Base-by-base conservation (phyloP, 2,797 vertebrate genomes). In the Gymnothorax reevesii region DNA sequence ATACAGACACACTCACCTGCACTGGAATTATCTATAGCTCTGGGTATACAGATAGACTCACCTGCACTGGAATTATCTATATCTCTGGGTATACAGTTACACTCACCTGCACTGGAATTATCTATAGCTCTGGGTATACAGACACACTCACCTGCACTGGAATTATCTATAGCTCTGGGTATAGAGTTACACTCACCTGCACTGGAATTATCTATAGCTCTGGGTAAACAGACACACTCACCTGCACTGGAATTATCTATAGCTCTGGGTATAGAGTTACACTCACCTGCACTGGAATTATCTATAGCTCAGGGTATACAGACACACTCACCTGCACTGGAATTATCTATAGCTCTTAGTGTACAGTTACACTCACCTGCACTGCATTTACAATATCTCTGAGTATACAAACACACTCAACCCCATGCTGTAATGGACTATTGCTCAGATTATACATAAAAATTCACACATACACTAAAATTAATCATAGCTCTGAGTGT, bases 1-100 rank as follows among this genome's bases (percentile, higher is more conserved):
- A 57, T 88, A 87, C 90, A 89, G 2, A 64, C 13, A 4, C 62
- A 64, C 69, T 9, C 69, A 73, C 25, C 9, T 8, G 33, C n/a
- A 73, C n/a, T 27, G n/a, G n/a, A 7, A 33, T 25, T 7, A 7
- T 12, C 69, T 27, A 2, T 7, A 25, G 22, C 64, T n/a, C 64
- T n/a, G 2, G 25, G 64, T 69, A 25, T 69, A 25, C 27, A 1
- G 25, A n/a, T 22, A 25, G 25, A 25, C 73, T 15, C 73, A 42
- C 2, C 15, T 13, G 49, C 33, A 77, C 73, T 8, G 22, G 25
- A 27, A 33, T 25, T 20, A 5, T 6, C 20, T 12, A 3, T 69
- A 25, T 1, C 64, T n/a, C n/a, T 25, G 0, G 6, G 64, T 69
- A 69, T 25, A 25, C 64, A 42, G 2, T 8, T 0, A 42, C 1